A percentile compares a stretch with the other conserved stretches of the same genome.
Evolutionary conservation across 1,140 invertebrate species (phyloP).

Genomic region (Neotoxoptera formosana): DNA sequence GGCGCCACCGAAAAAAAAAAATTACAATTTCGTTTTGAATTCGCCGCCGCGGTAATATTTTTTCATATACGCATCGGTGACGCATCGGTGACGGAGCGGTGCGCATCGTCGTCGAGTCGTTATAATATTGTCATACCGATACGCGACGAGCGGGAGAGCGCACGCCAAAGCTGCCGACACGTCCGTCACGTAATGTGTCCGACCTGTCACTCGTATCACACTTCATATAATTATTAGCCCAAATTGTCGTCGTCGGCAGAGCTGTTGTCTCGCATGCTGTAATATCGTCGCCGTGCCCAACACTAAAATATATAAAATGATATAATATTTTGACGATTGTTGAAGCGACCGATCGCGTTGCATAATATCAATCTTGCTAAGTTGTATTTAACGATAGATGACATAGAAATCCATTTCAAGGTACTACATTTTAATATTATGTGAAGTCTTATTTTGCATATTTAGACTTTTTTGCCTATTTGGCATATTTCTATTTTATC

Average conservation of each 20-base stretch:
- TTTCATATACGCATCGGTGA: background rate
- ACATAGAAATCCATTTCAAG: no score
- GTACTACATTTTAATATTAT: no score
- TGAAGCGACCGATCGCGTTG: background rate
- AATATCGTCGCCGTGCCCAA: background rate
- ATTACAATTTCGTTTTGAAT: background rate
- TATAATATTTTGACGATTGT: background rate
- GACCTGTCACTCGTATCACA: background rate
- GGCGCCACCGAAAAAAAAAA: background rate
- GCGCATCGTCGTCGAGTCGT: no score
- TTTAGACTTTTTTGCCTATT: no score
- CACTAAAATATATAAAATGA: background rate
- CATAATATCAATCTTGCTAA: no score
- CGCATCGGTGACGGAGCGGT: no score
- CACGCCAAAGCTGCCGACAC: background rate
- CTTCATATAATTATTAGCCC: conserved; percentile 4
- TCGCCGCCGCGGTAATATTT: background rate
- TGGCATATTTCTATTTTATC: no score
- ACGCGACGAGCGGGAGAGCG: background rate
- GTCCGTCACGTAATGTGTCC: background rate
- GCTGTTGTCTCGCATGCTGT: background rate
- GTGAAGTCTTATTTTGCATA: no score
- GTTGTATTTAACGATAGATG: no score
- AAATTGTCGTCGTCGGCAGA: background rate
- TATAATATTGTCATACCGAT: background rate